Evolutionary conservation across 2,888 invertebrate genomes (phyloP).

Genomic region (Malachius bipustulatus): DNA sequence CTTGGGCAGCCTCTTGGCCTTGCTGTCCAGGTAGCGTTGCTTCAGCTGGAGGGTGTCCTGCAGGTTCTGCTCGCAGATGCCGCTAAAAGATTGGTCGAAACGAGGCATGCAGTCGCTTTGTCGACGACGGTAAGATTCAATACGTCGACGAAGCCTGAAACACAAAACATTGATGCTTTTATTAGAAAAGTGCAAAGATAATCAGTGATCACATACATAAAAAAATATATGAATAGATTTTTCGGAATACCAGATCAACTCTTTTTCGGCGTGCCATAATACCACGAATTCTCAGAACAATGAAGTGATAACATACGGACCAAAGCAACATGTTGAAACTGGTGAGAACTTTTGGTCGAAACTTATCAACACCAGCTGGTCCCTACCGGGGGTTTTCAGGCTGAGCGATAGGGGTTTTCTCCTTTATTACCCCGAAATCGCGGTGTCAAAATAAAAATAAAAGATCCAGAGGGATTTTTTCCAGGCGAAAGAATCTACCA

Average conservation of each 20-base stretch:
- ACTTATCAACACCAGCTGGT: too few relatives aligned
- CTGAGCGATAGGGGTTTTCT: too few relatives aligned
- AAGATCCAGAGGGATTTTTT: too few relatives aligned
- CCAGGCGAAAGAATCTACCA: too few relatives aligned
- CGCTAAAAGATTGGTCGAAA: constrained; percentile 78
- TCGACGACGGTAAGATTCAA: constrained; percentile 76
- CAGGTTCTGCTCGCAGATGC: constrained; percentile 80
- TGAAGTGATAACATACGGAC: too few relatives aligned
- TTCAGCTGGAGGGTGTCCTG: constrained; percentile 80
- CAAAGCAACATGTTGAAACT: too few relatives aligned
- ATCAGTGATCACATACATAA: neutral
- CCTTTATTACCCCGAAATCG: too few relatives aligned
- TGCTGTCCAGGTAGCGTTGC: constrained; percentile 82
- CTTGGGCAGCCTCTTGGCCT: constrained; percentile 78
- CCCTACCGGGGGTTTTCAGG: too few relatives aligned
- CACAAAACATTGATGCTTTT: constrained; percentile 6
- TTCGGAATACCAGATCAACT: neutral
- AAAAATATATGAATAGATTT: constrained; percentile 1
- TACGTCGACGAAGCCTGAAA: constrained; percentile 54
- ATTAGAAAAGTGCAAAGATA: neutral
- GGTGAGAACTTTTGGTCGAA: too few relatives aligned
- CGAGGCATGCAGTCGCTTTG: constrained; percentile 79
- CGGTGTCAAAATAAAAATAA: too few relatives aligned
- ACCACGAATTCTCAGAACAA: too few relatives aligned
- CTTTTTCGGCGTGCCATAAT: too few relatives aligned